Evolutionary conservation across 2,797 vertebrate genomes (phyloP), one percentile per base, ranked within the genome.

Genomic region (Carapus acus): DNA sequence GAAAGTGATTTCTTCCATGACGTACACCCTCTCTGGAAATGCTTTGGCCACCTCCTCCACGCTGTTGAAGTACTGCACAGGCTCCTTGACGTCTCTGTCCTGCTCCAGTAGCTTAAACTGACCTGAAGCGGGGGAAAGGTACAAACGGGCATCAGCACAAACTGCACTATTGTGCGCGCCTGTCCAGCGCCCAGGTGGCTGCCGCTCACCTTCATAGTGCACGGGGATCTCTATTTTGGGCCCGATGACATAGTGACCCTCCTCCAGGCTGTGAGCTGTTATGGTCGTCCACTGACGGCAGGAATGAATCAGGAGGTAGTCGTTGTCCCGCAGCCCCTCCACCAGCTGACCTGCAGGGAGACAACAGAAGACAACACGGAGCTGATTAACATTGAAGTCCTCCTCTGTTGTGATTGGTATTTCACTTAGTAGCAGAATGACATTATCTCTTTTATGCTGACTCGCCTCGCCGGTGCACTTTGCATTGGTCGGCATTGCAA

Each of bases 31-130:
- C 54, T 99, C 96, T 71, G 96, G 96, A 88, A 99, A 99, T 33
- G 95, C 94, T 88, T 99, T 99, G 59, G 96, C 96, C 87, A 99
- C 96, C 86, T 98, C 95, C 85, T 99, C 96, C 90, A 99, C 96
- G 14, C 93, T 96, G 90, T 90, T 96, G 85, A 90, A 99, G 87
- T 98, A 99, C 82, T 94, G 96, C 81, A 97, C 93, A 38, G 96
- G 94, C 78, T 99, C 96, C 83, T 94, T 97, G 82, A 97, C 92
- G 81, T 98, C 96, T 82, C 96, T 86, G 88, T 98, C 96, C 87
- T 97, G 95, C 85, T 99, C 96, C 86, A 99, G 88, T 64, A 99
- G 86, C 88, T 99, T 99, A 85, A 99, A 99, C 78, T 97, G 94
- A 79, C 96, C 96, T 99, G 71, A 71, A 79, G 20, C 56, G 72